Percentiles rank a stretch among this genome's conserved stretches.
phyloP scores from a whole-genome alignment of 2,797 vertebrate genomes.

The Cephalopachus bancanus region DNA sequence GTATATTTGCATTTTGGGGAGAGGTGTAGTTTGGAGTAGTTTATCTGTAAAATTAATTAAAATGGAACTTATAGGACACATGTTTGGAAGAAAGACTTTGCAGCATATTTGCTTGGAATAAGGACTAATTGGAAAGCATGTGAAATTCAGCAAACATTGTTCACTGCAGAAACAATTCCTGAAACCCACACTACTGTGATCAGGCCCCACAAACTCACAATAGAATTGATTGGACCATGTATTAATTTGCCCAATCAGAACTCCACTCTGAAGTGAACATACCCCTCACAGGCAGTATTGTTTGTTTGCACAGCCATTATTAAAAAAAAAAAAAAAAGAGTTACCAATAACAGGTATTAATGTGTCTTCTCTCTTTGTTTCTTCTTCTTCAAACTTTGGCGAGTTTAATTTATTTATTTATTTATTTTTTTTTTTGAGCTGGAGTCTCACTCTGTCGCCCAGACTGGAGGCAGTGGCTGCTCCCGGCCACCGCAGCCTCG shows the following conservation, averaged over 20 bases:
- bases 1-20: not conserved
- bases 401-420: not conserved
- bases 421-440: not conserved
- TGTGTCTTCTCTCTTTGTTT: not conserved
- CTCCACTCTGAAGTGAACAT: not conserved
- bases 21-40: not conserved
- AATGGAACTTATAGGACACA: not conserved
- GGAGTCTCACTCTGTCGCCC: too few relatives aligned
- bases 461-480: too few relatives aligned
- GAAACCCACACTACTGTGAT: not conserved
- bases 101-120: not conserved
- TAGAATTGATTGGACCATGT: not conserved
- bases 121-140: slow-evolving; percentile 2
- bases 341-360: not conserved
- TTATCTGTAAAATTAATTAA: slow-evolving; percentile 3
- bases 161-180: not conserved
- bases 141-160: not conserved
- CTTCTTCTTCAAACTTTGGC: not conserved
- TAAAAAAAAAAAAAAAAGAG: too few relatives aligned
- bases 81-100: not conserved
- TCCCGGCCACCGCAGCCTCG: too few relatives aligned
- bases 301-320: not conserved
- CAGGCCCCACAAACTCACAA: not conserved
- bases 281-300: too few relatives aligned
- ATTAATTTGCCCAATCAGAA: not conserved